phyloP scores from a whole-genome alignment of 2,113 vertebrate genomes.

The Chloebia gouldiae region DNA sequence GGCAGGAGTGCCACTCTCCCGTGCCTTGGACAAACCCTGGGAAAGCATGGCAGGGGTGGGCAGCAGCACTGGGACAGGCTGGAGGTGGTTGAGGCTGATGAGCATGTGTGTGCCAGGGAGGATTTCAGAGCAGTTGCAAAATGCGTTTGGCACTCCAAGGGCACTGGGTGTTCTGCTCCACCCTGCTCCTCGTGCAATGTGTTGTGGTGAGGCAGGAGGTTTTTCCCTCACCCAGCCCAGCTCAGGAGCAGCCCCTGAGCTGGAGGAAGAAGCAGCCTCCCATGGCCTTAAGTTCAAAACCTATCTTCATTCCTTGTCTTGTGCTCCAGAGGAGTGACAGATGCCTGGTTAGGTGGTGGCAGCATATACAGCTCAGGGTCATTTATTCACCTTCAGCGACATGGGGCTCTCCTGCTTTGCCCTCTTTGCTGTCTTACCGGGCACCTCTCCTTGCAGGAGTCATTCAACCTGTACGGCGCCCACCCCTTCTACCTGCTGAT shows the following conservation, averaged over 20 bases:
- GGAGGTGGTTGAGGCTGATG: rapidly evolving
- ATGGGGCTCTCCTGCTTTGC: background rate
- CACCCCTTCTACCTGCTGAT: constrained; percentile 89
- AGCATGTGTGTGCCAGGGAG: background rate
- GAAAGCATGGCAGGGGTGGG: background rate
- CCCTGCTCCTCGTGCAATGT: background rate
- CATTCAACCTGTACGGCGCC: constrained; percentile 84
- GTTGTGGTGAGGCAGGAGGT: background rate
- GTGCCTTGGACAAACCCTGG: background rate
- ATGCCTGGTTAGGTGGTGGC: background rate
- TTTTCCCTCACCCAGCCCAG: background rate
- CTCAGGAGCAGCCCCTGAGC: background rate
- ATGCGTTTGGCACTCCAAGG: background rate
- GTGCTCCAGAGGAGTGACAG: background rate
- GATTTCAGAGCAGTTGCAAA: constrained; percentile 48
- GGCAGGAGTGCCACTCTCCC: background rate
- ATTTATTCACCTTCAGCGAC: rapidly evolving
- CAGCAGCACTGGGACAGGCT: background rate
- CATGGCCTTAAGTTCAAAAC: background rate
- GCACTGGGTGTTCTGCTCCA: background rate
- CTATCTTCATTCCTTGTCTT: background rate
- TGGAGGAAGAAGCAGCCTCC: background rate
- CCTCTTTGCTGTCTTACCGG: background rate
- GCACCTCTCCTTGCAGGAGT: constrained; percentile 68
- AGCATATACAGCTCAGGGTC: background rate